These are phyloP conservation scores for Eidolon dupreanum DNA, from an alignment of 2,797 vertebrate species.

Conservation along the genomic window DNA sequence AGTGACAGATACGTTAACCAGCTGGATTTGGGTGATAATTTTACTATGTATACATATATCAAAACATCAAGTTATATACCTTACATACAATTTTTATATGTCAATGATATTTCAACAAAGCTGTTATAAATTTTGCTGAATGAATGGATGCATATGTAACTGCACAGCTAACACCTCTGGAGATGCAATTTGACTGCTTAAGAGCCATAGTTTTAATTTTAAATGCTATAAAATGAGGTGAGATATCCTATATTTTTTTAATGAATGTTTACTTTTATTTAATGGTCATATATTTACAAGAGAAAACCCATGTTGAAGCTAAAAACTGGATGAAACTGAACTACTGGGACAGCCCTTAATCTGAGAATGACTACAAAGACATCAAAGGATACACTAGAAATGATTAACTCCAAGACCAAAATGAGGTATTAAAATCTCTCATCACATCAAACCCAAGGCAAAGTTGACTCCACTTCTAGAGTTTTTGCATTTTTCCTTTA, in stretches of 20 bases:
- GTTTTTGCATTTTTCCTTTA: slow-evolving; percentile 84
- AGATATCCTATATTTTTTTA: slow-evolving; percentile 25
- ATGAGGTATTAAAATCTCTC: slow-evolving; percentile 89
- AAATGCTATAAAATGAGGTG: neutral
- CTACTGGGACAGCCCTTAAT: neutral
- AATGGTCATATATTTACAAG: neutral
- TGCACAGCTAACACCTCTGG: neutral
- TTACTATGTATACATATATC: neutral
- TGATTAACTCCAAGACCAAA: slow-evolving; percentile 13
- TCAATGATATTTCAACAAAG: neutral
- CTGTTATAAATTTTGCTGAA: neutral
- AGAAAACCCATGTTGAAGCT: neutral
- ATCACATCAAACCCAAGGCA: slow-evolving; percentile 94
- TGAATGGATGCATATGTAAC: neutral
- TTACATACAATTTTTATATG: neutral
- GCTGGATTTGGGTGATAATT: neutral
- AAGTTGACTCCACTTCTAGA: slow-evolving; percentile 88
- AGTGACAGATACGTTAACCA: neutral
- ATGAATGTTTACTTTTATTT: slow-evolving; percentile 30
- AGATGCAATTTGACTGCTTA: slow-evolving; percentile 22
- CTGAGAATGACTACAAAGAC: slow-evolving; percentile 24
- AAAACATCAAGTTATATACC: neutral
- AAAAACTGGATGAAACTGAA: slow-evolving; percentile 3
- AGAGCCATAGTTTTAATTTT: neutral
- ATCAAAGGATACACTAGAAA: neutral